Base-by-base conservation (phyloP, 2,113 vertebrate species). In the Aramus guarauna region DNA sequence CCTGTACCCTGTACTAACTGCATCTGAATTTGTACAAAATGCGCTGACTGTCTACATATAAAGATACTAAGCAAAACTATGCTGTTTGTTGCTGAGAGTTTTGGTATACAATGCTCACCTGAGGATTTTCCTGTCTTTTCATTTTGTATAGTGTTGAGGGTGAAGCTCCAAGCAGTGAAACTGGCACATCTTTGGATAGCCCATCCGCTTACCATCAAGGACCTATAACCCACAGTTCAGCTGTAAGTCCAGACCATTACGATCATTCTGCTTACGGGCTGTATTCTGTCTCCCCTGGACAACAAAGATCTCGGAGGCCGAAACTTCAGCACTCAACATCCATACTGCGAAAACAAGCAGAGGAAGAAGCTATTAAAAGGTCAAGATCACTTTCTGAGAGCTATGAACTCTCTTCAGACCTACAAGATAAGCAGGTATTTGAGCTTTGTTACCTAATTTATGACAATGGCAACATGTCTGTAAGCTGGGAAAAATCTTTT, bases 351-450 rank as follows among this genome's bases (percentile, higher is more conserved):
- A 99, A 99, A 96, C 99, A 99, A 96, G 99, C 99, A 0, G 99
- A 99, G 97, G 99, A 99, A 78, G 99, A 99, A 89, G 99, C 99
- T 94, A 99, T 99, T 97, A 99, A 99, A 96, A 98, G 99, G 87
- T 99, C 99, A 1, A 97, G 99, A 79, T 99, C 99, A 0, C 99
- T 99, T 85, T 99, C 99, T 2, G 99, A 99, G 98, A 99, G 99
- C 98, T 99, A 99, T 98, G 99, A 99, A 98, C 99, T 99, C 98
- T 99, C 99, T 76, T 99, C 99, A 12, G 99, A 99, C 97, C 98
- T 99, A 74, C 99, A 99, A 97, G 99, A 99, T 97, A 99, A 99
- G 97, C 99, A 99, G 99, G 99, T 99, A 98, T 85, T 82, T 85
- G 60, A 75, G 85, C 60, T 81, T 32, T 72, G 20, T 24, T 90